Percentiles rank a stretch among this genome's conserved stretches.
Conservation (phyloP, 2,888 invertebrate genomes). For the Cerceris ruficornis region DNA sequence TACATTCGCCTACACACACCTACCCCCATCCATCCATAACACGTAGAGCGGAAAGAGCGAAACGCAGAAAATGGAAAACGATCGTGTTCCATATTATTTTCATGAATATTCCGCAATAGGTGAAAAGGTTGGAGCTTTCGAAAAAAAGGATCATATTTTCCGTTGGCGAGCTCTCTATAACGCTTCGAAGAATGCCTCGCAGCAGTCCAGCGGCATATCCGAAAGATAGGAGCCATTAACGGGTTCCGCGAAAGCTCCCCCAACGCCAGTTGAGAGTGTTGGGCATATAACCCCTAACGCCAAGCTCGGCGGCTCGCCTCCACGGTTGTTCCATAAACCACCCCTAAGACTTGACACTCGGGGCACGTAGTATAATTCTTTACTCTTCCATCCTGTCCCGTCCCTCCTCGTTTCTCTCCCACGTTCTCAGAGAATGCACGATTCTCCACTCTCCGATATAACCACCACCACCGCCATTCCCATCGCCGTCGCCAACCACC, state of each 20-base stretch:
- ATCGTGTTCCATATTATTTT: too few relatives aligned
- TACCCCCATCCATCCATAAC: too few relatives aligned
- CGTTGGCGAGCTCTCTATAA: not conserved
- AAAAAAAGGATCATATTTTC: not conserved
- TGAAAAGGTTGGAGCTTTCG: not conserved
- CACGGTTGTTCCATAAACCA: conserved; percentile 67
- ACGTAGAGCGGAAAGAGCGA: too few relatives aligned
- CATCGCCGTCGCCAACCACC: conserved; percentile 35
- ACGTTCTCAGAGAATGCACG: conserved; percentile 45
- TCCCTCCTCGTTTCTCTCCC: conserved; percentile 18
- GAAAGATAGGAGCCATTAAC: conserved; percentile 64
- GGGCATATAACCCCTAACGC: conserved; percentile 49
- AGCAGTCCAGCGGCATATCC: conserved; percentile 24
- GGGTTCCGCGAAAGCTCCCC: conserved; percentile 55
- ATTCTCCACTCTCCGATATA: conserved; percentile 56
- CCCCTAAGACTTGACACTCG: conserved; percentile 69
- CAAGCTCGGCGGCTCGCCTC: conserved; percentile 37
- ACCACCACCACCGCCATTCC: conserved; percentile 42
- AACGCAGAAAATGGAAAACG: too few relatives aligned
- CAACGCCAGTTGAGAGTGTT: conserved; percentile 19
- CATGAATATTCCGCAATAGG: not conserved
- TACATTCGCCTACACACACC: too few relatives aligned
- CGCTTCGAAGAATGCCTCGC: conserved; percentile 9
- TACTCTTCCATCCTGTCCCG: conserved; percentile 54
- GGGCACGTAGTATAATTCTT: conserved; percentile 75